These are phyloP conservation scores for Acanthochromis polyacanthus DNA, from an alignment of 2,113 vertebrate genomes.

Conservation along the genomic window DNA sequence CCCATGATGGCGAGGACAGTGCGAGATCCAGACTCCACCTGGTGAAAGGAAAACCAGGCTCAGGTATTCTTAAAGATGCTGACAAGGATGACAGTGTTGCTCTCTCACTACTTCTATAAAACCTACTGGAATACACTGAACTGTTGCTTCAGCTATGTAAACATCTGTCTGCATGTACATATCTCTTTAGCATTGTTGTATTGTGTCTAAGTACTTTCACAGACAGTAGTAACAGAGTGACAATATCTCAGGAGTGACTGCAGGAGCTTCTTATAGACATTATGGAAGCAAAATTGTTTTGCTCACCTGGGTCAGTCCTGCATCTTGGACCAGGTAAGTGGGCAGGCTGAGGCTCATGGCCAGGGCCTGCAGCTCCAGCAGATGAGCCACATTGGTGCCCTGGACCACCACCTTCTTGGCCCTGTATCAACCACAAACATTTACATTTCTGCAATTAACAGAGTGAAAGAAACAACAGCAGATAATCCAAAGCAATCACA, in stretches of 20 bases:
- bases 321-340: slow-evolving; percentile 88
- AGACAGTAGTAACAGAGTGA: too few species aligned
- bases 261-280: background rate
- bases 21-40: slow-evolving; percentile 87
- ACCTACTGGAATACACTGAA: too few species aligned
- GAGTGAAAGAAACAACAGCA: too few species aligned
- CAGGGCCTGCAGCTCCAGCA: slow-evolving; percentile 87
- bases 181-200: too few species aligned
- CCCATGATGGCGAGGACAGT: slow-evolving; percentile 88
- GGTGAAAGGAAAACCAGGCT: background rate
- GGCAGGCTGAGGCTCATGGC: slow-evolving; percentile 87
- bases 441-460: background rate
- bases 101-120: too few species aligned
- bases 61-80: too few species aligned
- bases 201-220: too few species aligned
- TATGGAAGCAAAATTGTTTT: background rate
- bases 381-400: slow-evolving; percentile 85
- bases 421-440: slow-evolving; percentile 64
- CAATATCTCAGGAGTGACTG: background rate
- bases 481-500: too few species aligned
- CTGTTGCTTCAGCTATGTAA: too few species aligned
- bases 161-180: too few species aligned
- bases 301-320: slow-evolving; percentile 87
- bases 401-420: slow-evolving; percentile 89
- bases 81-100: too few species aligned